These are phyloP conservation scores for Cacoxenus indagator DNA, from an alignment of 2,888 invertebrate genomes.

Conservation along the genomic window DNA sequence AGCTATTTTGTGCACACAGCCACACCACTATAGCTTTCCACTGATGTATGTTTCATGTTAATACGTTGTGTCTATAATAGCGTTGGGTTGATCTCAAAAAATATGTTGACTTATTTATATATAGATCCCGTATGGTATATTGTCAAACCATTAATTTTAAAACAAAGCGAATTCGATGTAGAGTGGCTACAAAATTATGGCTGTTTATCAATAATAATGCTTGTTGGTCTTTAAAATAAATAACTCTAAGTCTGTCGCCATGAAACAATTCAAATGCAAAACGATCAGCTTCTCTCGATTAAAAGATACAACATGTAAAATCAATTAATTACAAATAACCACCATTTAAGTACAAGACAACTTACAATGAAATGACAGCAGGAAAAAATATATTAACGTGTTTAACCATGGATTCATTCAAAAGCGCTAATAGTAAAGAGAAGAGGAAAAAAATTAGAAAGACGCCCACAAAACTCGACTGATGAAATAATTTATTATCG, in stretches of 20 bases:
- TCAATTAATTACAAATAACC: constrained; percentile 20
- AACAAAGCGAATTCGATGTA: too few relatives aligned
- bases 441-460: background rate
- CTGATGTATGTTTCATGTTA: too few relatives aligned
- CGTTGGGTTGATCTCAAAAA: too few relatives aligned
- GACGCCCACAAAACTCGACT: constrained; percentile 3
- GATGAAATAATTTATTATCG: constrained; percentile 58
- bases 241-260: background rate
- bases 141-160: too few relatives aligned
- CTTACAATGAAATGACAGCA: constrained; percentile 10
- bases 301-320: constrained; percentile 16
- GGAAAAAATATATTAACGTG: background rate
- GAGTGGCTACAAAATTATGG: too few relatives aligned
- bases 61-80: too few relatives aligned
- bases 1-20: too few relatives aligned
- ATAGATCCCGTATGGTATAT: too few relatives aligned
- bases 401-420: background rate
- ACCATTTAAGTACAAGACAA: constrained; percentile 14
- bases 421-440: background rate
- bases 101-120: too few relatives aligned
- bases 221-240: background rate
- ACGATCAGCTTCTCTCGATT: background rate
- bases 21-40: too few relatives aligned
- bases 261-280: background rate
- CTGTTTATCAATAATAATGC: background rate